Percentiles rank a stretch among this genome's conserved stretches.
These are phyloP conservation scores for Cephus spinipes DNA, from an alignment of 2,888 invertebrate genomes.

Conservation along the genomic window DNA sequence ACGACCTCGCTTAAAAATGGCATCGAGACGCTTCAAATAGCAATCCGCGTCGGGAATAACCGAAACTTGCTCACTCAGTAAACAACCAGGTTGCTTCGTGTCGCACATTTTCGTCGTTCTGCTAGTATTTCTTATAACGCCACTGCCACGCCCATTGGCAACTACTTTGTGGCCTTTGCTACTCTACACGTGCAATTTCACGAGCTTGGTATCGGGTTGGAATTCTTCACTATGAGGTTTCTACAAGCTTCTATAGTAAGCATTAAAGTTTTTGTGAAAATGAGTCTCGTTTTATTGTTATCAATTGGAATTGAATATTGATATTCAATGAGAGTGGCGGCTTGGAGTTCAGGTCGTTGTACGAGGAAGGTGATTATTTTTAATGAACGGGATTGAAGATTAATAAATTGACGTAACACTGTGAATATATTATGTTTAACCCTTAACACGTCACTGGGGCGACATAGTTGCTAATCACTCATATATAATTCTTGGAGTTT, in stretches of 20 bases:
- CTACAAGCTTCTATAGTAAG: neutral
- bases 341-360: neutral
- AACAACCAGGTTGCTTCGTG: neutral
- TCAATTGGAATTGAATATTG: neutral
- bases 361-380: neutral
- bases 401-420: neutral
- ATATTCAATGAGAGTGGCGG: neutral
- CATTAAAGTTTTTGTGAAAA: neutral
- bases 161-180: neutral
- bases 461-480: too few species aligned
- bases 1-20: conserved; percentile 33
- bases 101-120: neutral
- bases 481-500: too few species aligned
- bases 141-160: neutral
- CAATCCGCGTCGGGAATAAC: conserved; percentile 17
- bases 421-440: neutral
- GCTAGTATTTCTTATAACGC: neutral
- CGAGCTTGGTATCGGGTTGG: neutral
- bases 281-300: neutral
- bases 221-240: neutral
- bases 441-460: too few species aligned
- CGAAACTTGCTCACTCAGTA: neutral
- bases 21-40: conserved; percentile 43
- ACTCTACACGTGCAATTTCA: neutral
- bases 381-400: neutral